A percentile compares a stretch with the other conserved stretches of the same genome.
Evolutionary conservation across 1,140 invertebrate species (phyloP).

Genomic region (Metaphire vulgaris): DNA sequence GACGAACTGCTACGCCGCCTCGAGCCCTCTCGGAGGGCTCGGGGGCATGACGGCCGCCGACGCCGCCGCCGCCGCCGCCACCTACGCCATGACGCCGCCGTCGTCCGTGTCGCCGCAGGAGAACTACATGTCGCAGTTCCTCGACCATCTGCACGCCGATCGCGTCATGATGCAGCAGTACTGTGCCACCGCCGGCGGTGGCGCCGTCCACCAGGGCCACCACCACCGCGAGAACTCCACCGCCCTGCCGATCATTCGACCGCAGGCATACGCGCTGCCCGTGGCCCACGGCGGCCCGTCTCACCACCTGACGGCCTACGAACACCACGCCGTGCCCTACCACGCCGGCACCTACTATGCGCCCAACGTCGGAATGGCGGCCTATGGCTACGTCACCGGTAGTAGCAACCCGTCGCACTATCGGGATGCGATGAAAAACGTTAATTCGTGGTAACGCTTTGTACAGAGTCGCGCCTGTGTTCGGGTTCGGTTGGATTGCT

Average conservation of each 20-base stretch:
- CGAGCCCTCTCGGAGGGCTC: slow-evolving; percentile 31
- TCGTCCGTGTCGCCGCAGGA: slow-evolving; percentile 87
- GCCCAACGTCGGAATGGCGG: neutral
- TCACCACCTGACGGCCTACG: neutral
- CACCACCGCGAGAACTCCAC: neutral
- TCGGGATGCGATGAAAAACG: neutral
- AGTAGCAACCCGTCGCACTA: neutral
- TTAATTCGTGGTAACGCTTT: neutral
- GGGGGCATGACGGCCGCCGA: slow-evolving; percentile 25
- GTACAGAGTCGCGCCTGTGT: too few relatives aligned
- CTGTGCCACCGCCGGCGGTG: neutral
- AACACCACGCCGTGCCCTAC: neutral
- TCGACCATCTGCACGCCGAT: neutral
- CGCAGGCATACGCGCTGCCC: neutral
- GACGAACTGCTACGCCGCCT: slow-evolving; percentile 37
- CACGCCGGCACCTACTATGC: neutral
- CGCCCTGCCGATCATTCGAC: neutral
- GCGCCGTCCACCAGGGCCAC: too few relatives aligned
- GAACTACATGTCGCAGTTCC: neutral
- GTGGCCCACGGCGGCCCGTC: neutral
- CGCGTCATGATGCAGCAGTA: neutral
- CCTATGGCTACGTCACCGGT: neutral
- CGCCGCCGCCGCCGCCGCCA: slow-evolving; percentile 26
- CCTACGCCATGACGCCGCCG: slow-evolving; percentile 74
- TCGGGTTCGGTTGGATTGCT: too few relatives aligned